These are phyloP conservation scores for Antigone vipio DNA, from an alignment of 2,113 vertebrate species.

Conservation along the genomic window DNA sequence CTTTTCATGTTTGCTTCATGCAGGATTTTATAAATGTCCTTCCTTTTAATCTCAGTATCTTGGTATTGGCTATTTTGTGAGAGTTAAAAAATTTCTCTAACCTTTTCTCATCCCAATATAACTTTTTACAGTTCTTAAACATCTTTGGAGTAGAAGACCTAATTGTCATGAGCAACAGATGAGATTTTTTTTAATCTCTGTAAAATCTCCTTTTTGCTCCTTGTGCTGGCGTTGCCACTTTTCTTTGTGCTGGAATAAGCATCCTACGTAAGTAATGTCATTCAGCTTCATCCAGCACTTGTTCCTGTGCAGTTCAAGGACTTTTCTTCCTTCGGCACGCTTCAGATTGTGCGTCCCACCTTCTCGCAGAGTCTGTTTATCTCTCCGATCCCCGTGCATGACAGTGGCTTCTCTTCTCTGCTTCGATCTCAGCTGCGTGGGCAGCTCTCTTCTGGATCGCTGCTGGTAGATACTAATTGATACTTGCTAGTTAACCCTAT, in stretches of 20 bases:
- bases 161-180: background rate
- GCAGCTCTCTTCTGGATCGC: background rate
- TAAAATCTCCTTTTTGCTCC: background rate
- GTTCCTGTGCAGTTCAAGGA: background rate
- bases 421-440: background rate
- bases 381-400: too few relatives aligned
- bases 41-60: background rate
- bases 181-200: background rate
- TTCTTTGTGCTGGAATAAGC: background rate
- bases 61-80: background rate
- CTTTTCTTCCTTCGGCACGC: background rate
- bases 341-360: background rate
- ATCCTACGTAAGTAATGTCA: background rate
- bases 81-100: background rate
- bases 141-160: background rate
- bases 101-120: background rate
- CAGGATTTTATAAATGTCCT: slow-evolving; percentile 32
- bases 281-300: background rate
- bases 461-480: background rate
- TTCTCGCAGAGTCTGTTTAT: background rate
- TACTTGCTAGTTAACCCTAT: background rate
- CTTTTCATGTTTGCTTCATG: slow-evolving; percentile 39
- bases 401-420: background rate
- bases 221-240: background rate
- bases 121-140: background rate